phyloP scores from a whole-genome alignment of 1,140 invertebrate species.

The Dreissena polymorpha region DNA sequence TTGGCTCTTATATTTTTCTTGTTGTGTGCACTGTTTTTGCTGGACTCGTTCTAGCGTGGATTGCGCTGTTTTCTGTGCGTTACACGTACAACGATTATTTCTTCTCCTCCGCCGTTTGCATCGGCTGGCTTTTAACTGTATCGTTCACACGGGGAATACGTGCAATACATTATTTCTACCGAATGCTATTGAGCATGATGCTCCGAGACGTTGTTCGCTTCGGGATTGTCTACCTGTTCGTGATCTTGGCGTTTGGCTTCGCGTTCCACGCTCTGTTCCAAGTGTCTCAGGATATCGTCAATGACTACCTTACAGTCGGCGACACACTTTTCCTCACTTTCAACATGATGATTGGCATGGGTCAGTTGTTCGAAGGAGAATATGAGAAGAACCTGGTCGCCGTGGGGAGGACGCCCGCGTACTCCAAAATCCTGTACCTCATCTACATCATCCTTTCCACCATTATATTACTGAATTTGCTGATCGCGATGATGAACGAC shows the following conservation, averaged over 20 bases:
- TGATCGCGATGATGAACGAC: slow-evolving; percentile 78
- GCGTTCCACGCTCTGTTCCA: slow-evolving; percentile 71
- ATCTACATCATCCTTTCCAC: slow-evolving; percentile 72
- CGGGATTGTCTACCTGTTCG: slow-evolving; percentile 73
- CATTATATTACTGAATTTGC: slow-evolving; percentile 73
- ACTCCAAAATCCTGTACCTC: slow-evolving; percentile 67
- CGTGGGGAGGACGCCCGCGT: slow-evolving; percentile 53
- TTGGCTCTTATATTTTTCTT: slow-evolving; percentile 49
- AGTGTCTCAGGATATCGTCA: slow-evolving; percentile 52
- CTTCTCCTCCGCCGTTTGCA: slow-evolving; percentile 63
- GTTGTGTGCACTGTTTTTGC: slow-evolving; percentile 59
- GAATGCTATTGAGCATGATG: slow-evolving; percentile 74
- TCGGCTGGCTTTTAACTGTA: slow-evolving; percentile 74
- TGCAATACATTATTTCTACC: slow-evolving; percentile 74
- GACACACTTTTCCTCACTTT: slow-evolving; percentile 70
- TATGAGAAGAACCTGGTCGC: slow-evolving; percentile 53
- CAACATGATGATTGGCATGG: slow-evolving; percentile 75
- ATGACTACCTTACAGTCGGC: slow-evolving; percentile 55
- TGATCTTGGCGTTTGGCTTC: slow-evolving; percentile 73
- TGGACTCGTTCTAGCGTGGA: slow-evolving; percentile 64
- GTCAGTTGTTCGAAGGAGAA: slow-evolving; percentile 64
- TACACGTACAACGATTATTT: slow-evolving; percentile 68
- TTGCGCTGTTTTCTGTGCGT: slow-evolving; percentile 58
- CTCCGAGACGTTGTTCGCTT: slow-evolving; percentile 71
- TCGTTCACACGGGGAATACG: slow-evolving; percentile 73